Conservation (phyloP, 2,113 vertebrate genomes). For the Neolamprologus toae region DNA sequence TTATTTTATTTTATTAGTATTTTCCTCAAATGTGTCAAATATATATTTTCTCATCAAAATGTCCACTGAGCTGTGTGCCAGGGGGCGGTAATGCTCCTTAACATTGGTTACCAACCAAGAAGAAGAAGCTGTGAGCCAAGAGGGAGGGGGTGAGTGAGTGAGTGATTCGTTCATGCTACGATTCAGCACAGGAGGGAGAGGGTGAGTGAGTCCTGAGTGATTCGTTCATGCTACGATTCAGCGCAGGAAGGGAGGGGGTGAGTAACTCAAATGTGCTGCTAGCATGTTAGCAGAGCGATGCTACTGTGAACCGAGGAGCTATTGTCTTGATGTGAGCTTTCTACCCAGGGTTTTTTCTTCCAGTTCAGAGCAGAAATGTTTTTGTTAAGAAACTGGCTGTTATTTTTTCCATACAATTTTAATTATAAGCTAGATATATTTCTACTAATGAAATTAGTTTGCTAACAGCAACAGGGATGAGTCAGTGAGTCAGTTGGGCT, state of each 20-base stretch:
- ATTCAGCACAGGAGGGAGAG: no score
- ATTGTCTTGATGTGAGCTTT: not conserved
- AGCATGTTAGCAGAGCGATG: not conserved
- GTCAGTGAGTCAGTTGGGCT: not conserved
- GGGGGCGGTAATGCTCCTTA: no score
- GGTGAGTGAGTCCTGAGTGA: not conserved
- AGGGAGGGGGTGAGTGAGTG: no score
- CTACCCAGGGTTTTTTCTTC: not conserved
- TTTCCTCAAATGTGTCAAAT: no score
- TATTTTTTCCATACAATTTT: not conserved
- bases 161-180: no score
- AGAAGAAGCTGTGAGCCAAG: no score
- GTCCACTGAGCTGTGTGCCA: no score
- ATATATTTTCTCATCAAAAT: no score
- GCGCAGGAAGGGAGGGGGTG: accelerated
- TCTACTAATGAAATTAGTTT: not conserved
- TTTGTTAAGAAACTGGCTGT: not conserved
- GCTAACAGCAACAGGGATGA: not conserved
- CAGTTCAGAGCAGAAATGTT: not conserved
- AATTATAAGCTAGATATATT: not conserved
- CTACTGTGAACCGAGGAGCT: accelerated
- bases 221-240: not conserved
- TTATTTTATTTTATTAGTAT: no score
- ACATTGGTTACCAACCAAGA: no score
- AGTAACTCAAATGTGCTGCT: not conserved